Evolutionary conservation across 1,140 invertebrate species (phyloP).

Genomic region (honey bee (Apis mellifera)): Amel_HAv3.1 CM009937.2:13537501-13538000

Average conservation of each 20-base stretch:
- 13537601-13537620: constrained; percentile 95
- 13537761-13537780: constrained; percentile 96
- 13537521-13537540: not conserved
- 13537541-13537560: constrained; percentile 29
- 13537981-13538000: constrained; percentile 82
- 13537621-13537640: constrained; percentile 94
- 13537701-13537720: constrained; percentile 96
- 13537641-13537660: constrained; percentile 91
- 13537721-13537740: constrained; percentile 96
- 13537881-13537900: constrained; percentile 95
- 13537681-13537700: constrained; percentile 95
- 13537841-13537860: constrained; percentile 96
- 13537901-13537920: constrained; percentile 88
- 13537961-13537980: constrained; percentile 97
- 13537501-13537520: not conserved
- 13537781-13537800: constrained; percentile 98
- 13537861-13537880: constrained; percentile 94
- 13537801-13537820: constrained; percentile 95
- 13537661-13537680: constrained; percentile 95
- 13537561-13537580: constrained; percentile 90
- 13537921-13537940: constrained; percentile 86
- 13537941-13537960: constrained; percentile 91
- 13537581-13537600: constrained; percentile 90
- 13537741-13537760: constrained; percentile 91
- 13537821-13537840: constrained; percentile 97